Conservation (phyloP, 2,113 vertebrate genomes). For the Apteryx owenii region DNA sequence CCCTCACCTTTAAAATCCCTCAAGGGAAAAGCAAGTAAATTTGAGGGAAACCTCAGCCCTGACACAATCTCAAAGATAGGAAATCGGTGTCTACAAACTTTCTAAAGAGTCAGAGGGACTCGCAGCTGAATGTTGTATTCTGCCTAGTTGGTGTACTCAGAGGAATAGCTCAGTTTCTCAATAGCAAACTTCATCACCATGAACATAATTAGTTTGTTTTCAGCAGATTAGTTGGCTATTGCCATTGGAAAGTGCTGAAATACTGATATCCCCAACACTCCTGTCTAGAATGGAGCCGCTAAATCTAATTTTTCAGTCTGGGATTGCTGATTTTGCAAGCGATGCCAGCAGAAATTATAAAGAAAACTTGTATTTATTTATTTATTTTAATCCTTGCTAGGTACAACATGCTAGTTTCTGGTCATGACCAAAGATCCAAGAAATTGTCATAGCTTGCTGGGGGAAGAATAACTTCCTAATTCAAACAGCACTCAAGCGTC, state of each 20-base stretch:
- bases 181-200: not conserved
- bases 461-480: not conserved
- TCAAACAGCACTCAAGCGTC: not conserved
- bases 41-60: slow-evolving; percentile 57
- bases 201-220: slow-evolving; percentile 46
- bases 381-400: not conserved
- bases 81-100: slow-evolving; percentile 10
- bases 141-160: not conserved
- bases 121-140: not conserved
- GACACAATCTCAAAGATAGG: slow-evolving; percentile 15
- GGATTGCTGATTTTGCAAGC: slow-evolving; percentile 34
- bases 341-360: not conserved
- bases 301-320: slow-evolving; percentile 23
- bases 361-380: not conserved
- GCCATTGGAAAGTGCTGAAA: slow-evolving; percentile 45
- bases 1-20: not conserved
- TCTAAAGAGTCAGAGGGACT: slow-evolving; percentile 4
- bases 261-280: slow-evolving; percentile 19
- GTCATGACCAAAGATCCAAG: not conserved
- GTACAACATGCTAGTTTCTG: not conserved
- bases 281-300: slow-evolving; percentile 8
- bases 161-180: slow-evolving; percentile 20
- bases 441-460: not conserved
- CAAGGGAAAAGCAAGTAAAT: slow-evolving; percentile 30
- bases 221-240: slow-evolving; percentile 45